Conservation (phyloP, 2,888 invertebrate species). For the Protodeltote pygarga region DNA sequence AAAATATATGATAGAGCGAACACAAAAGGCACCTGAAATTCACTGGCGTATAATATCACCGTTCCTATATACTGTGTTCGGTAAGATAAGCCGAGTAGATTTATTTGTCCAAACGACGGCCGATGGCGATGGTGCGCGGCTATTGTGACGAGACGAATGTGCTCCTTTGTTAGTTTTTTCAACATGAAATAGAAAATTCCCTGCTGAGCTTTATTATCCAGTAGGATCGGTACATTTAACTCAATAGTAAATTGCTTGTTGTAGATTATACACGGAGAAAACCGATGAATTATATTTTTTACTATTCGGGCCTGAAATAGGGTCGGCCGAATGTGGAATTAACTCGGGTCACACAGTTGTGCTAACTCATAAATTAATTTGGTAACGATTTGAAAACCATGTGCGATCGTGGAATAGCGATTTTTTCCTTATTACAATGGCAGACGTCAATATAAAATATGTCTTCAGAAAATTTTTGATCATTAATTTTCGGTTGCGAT, state of each 20-base stretch:
- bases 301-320: not conserved
- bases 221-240: slow-evolving; percentile 33
- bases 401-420: no score
- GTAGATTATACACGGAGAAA: slow-evolving; percentile 24
- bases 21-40: slow-evolving; percentile 12
- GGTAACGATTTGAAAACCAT: no score
- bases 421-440: no score
- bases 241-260: slow-evolving; percentile 38
- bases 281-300: slow-evolving; percentile 25
- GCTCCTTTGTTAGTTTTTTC: slow-evolving; percentile 41
- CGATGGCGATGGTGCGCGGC: no score
- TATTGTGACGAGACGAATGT: slow-evolving; percentile 23
- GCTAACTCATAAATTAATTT: no score
- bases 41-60: not conserved
- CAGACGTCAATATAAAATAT: no score
- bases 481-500: no score
- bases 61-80: slow-evolving; percentile 14
- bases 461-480: no score
- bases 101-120: slow-evolving; percentile 37
- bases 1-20: slow-evolving; percentile 1
- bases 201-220: slow-evolving; percentile 29
- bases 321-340: not conserved
- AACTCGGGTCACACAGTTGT: not conserved
- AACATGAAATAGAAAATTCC: slow-evolving; percentile 33
- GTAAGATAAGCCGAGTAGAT: slow-evolving; percentile 36